Conservation (phyloP, 1,140 invertebrate species). For the Papilio glaucus region DNA sequence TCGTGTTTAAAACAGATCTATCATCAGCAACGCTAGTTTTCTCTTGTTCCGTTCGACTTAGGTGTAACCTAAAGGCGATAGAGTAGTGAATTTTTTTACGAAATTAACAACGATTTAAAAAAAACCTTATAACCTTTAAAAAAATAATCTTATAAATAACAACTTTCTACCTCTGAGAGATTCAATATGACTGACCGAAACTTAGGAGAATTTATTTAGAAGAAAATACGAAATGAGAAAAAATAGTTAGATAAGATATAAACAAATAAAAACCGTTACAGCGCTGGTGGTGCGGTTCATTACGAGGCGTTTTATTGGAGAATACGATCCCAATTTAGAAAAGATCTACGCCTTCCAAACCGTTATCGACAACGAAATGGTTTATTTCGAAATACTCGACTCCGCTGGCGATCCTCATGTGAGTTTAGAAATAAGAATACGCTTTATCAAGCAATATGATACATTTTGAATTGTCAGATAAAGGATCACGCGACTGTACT, state of each 20-base stretch:
- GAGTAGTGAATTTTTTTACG: no score
- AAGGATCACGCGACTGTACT: no score
- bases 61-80: no score
- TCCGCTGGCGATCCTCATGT: constrained; percentile 89
- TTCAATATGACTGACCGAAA: background rate
- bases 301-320: constrained; percentile 91
- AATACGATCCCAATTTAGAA: constrained; percentile 92
- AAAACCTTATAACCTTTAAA: no score
- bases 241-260: constrained; percentile 20
- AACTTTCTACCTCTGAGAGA: no score
- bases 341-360: constrained; percentile 91
- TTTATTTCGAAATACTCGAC: constrained; percentile 91
- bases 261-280: constrained; percentile 66
- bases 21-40: no score
- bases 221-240: background rate
- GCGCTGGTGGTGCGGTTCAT: constrained; percentile 92
- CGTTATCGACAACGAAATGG: constrained; percentile 90
- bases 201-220: background rate
- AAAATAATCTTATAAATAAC: no score
- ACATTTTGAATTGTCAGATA: no score
- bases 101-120: no score
- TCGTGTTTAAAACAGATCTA: no score
- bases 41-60: no score
- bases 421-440: constrained; percentile 64
- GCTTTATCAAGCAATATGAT: background rate